Evolutionary conservation across 2,113 vertebrate species (phyloP).

Genomic region (Enhydra lutris): DNA sequence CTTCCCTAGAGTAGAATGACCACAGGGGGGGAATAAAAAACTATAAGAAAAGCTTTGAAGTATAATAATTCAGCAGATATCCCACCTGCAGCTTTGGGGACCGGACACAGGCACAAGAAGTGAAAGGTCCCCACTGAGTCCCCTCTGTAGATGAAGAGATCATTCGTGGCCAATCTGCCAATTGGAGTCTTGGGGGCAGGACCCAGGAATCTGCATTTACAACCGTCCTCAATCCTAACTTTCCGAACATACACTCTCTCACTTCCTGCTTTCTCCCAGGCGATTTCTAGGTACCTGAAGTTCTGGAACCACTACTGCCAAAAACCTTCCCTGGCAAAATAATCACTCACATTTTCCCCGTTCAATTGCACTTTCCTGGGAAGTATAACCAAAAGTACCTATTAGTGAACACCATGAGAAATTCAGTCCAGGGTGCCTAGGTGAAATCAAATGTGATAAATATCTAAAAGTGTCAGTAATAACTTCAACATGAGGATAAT

Average conservation of each 20-base stretch:
- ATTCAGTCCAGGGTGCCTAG: neutral
- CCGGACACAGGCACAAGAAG: neutral
- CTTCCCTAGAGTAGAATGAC: neutral
- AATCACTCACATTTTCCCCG: neutral
- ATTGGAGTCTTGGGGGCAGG: neutral
- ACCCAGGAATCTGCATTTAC: neutral
- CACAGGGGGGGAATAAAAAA: neutral
- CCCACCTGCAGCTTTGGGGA: neutral
- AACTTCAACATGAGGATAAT: neutral
- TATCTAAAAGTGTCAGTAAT: neutral
- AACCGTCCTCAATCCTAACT: neutral
- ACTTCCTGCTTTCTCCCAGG: no score
- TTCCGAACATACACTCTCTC: neutral
- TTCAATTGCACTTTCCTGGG: neutral
- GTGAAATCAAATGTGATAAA: neutral
- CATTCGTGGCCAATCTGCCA: neutral
- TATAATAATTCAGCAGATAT: neutral
- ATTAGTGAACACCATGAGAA: neutral
- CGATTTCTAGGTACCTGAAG: neutral
- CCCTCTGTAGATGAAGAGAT: neutral
- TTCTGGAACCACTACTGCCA: neutral
- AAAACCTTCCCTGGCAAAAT: neutral
- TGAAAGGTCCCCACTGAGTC: neutral
- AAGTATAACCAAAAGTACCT: neutral
- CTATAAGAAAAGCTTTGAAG: neutral